Conservation (phyloP, 2,113 vertebrate species). For the Globicephala melas region DNA sequence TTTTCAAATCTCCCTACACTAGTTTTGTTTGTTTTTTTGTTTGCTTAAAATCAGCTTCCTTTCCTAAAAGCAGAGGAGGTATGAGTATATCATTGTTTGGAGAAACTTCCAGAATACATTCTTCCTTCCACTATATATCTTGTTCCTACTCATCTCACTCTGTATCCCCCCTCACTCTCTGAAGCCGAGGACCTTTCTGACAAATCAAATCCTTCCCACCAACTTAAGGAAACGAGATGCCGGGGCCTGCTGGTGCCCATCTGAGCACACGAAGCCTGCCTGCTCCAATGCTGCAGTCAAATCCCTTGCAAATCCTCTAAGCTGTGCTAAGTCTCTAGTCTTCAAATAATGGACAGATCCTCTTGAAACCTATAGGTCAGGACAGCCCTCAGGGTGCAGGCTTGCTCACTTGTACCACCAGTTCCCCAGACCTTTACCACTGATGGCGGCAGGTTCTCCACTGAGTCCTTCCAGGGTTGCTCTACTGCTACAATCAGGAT, state of each 20-base stretch:
- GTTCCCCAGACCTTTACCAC: neutral
- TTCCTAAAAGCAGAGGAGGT: neutral
- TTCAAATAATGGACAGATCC: neutral
- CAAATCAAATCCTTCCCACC: neutral
- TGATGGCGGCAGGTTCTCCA: rapidly evolving
- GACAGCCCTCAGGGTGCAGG: neutral
- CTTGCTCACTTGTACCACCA: neutral
- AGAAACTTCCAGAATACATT: neutral
- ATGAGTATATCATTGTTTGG: neutral
- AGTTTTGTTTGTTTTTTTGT: neutral
- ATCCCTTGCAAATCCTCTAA: slow-evolving; percentile 65
- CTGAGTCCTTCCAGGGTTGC: neutral
- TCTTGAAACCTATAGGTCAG: neutral
- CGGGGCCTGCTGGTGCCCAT: slow-evolving; percentile 29
- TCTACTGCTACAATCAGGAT: rapidly evolving
- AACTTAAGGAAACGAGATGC: neutral
- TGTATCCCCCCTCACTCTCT: neutral
- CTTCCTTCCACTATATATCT: neutral
- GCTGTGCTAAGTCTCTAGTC: slow-evolving; percentile 2
- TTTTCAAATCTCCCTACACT: neutral
- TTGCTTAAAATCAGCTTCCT: neutral
- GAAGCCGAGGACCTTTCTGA: neutral
- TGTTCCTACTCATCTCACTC: neutral
- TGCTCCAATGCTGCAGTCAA: neutral
- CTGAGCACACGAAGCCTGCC: neutral